These are phyloP conservation scores for Pelodiscus sinensis DNA, from an alignment of 2,113 vertebrate species.

Conservation along the genomic window DNA sequence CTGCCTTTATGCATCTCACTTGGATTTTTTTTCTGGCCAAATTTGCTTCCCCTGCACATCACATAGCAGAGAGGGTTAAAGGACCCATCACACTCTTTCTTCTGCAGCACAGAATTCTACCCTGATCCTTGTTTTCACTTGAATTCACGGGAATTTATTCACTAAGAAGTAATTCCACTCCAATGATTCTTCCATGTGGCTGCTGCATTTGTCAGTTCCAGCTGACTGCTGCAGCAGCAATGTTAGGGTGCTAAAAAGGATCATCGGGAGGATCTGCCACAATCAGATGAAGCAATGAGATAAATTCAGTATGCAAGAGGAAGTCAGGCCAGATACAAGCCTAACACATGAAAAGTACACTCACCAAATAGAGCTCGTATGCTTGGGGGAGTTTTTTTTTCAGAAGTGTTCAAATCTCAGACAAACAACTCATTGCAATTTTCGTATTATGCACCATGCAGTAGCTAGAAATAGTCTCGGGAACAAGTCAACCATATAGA, in stretches of 20 bases:
- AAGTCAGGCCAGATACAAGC: neutral
- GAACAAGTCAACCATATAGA: neutral
- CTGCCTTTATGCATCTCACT: neutral
- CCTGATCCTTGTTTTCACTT: neutral
- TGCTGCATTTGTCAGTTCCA: neutral
- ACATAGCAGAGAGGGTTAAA: neutral
- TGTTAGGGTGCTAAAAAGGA: neutral
- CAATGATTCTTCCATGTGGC: neutral
- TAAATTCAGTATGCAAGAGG: neutral
- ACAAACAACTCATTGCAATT: rapidly evolving
- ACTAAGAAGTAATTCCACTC: neutral
- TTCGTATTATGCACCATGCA: rapidly evolving
- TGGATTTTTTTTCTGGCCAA: neutral
- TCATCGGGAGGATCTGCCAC: neutral
- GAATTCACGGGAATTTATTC: neutral
- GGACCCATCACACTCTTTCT: neutral
- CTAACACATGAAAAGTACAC: neutral
- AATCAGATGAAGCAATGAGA: neutral
- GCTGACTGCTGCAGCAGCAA: neutral
- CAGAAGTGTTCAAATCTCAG: neutral
- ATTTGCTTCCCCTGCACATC: neutral
- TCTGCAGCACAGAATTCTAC: neutral
- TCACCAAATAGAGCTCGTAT: neutral
- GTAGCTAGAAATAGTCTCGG: neutral
- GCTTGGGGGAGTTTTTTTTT: neutral